Percentiles rank a stretch among this genome's conserved stretches.
phyloP scores from a whole-genome alignment of 2,797 vertebrate species.

The Coluber constrictor region DNA sequence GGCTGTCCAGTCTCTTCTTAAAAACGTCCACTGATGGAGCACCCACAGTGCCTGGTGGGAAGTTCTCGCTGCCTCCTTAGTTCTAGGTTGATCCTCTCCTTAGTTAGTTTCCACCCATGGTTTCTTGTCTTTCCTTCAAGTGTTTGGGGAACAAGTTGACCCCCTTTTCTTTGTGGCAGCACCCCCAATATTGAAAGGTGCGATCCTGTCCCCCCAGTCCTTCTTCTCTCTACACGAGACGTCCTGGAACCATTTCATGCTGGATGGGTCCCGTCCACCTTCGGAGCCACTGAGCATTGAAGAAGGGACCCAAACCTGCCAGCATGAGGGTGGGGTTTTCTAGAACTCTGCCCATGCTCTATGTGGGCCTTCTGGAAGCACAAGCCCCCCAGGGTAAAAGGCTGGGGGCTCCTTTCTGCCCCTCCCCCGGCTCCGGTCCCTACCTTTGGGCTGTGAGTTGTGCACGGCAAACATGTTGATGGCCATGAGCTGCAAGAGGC shows the following conservation, averaged over 20 bases:
- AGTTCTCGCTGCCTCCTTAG: too few species aligned
- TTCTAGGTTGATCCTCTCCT: neutral
- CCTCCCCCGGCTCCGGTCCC: neutral
- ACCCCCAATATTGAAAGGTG: neutral
- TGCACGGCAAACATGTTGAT: conserved; percentile 98
- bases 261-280: neutral
- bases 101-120: neutral
- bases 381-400: too few species aligned
- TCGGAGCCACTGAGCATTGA: neutral
- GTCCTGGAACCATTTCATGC: neutral
- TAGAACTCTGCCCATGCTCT: neutral
- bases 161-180: neutral
- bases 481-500: conserved; percentile 93
- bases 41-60: neutral
- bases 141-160: too few species aligned
- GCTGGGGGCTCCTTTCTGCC: too few species aligned
- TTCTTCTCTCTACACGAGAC: rapidly evolving
- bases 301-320: neutral
- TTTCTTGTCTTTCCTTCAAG: neutral
- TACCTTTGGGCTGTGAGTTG: conserved; percentile 86
- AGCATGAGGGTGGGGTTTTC: neutral
- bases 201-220: neutral
- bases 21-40: neutral
- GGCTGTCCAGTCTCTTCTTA: neutral
- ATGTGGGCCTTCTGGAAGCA: neutral